These are phyloP conservation scores for Epinotia nisella DNA, from an alignment of 2,888 invertebrate species.

Conservation along the genomic window DNA sequence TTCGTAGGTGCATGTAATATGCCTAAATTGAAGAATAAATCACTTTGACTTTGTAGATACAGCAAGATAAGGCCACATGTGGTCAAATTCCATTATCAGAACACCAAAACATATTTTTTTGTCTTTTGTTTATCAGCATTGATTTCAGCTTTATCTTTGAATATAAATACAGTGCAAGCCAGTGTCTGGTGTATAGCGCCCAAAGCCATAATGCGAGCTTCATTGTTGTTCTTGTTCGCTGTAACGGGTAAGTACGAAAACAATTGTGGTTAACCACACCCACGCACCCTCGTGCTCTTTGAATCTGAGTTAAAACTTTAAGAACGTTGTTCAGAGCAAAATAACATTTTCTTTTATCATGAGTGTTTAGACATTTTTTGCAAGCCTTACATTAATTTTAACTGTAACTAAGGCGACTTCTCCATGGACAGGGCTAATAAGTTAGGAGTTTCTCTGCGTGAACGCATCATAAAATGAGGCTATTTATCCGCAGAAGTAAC, in stretches of 20 bases:
- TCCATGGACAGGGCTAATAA: too few relatives aligned
- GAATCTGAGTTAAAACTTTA: background rate
- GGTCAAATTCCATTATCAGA: too few relatives aligned
- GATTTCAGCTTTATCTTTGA: slow-evolving; percentile 15
- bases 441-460: too few relatives aligned
- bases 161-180: slow-evolving; percentile 3
- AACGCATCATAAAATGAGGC: too few relatives aligned
- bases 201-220: slow-evolving; percentile 17
- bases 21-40: too few relatives aligned
- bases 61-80: too few relatives aligned
- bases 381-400: too few relatives aligned
- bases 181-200: background rate
- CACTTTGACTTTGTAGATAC: too few relatives aligned
- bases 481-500: too few relatives aligned
- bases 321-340: background rate
- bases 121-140: background rate
- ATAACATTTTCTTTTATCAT: background rate
- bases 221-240: slow-evolving; percentile 16
- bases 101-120: background rate
- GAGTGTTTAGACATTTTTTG: too few relatives aligned
- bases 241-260: slow-evolving; percentile 27
- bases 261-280: background rate
- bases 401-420: too few relatives aligned
- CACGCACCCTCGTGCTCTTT: background rate
- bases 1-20: too few relatives aligned